These are phyloP conservation scores for Leucopsar rothschildi DNA, from an alignment of 2,113 vertebrate genomes.

Conservation along the genomic window DNA sequence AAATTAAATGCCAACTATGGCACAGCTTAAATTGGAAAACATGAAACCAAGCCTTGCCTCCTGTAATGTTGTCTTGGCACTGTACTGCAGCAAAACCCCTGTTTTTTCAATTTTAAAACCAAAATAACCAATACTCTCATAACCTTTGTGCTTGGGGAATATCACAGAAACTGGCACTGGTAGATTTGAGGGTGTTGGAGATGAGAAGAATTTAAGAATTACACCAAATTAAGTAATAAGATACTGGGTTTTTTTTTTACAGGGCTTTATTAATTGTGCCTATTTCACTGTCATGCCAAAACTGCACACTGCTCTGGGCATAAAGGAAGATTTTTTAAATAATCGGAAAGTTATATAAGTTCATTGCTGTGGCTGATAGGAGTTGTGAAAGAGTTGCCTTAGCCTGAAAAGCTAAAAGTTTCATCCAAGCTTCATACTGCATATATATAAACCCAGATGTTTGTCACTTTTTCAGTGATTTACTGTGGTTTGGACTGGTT, in stretches of 20 bases:
- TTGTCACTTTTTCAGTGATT: not conserved
- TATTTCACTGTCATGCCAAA: not conserved
- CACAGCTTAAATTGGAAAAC: not conserved
- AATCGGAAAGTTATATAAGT: not conserved
- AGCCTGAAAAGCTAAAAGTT: not conserved
- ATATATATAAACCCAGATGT: not conserved
- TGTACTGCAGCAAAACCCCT: not conserved
- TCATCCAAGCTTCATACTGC: not conserved
- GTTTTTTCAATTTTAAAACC: not conserved
- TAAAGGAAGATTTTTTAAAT: not conserved
- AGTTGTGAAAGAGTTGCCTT: not conserved
- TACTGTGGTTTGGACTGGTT: not conserved
- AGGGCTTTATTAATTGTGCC: not conserved
- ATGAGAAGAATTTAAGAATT: not conserved
- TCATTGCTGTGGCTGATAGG: not conserved
- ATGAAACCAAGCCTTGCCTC: not conserved
- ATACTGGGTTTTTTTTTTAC: not conserved
- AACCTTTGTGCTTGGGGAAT: not conserved
- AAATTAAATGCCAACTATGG: not conserved
- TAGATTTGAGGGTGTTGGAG: not conserved
- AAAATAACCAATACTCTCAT: not conserved
- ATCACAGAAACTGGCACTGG: not conserved
- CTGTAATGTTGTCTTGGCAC: not conserved
- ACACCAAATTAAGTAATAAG: not conserved
- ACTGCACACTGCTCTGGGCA: not conserved